Conservation (phyloP, 2,797 vertebrate species). For the Pangasius mekongensis region DNA sequence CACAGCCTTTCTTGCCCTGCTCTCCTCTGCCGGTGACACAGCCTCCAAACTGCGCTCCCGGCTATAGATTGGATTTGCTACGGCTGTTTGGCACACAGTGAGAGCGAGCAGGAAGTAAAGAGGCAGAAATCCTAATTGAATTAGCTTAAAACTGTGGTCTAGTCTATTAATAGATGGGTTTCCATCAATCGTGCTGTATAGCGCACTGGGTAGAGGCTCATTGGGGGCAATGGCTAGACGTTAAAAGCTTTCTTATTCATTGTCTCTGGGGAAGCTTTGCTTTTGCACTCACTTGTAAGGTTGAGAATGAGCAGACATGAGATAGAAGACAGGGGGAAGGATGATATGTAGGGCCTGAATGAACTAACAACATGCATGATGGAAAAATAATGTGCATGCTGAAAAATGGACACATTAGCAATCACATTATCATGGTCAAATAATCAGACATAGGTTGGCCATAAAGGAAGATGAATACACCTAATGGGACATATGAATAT, state of each 20-base stretch:
- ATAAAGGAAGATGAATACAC: not conserved
- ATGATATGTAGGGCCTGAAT: not conserved
- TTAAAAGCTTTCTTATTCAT: slow-evolving; percentile 82
- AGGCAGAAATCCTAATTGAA: slow-evolving; percentile 81
- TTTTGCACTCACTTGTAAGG: slow-evolving; percentile 51
- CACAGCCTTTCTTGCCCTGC: slow-evolving; percentile 36
- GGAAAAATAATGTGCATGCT: not conserved
- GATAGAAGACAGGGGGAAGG: not conserved
- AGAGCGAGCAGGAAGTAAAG: slow-evolving; percentile 61
- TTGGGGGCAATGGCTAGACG: slow-evolving; percentile 58
- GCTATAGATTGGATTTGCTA: slow-evolving; percentile 77
- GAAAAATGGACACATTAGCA: not conserved
- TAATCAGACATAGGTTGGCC: not conserved
- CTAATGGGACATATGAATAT: not conserved
- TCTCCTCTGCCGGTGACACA: slow-evolving; percentile 66
- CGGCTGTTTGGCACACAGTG: slow-evolving; percentile 68
- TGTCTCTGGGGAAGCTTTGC: slow-evolving; percentile 64
- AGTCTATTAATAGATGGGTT: slow-evolving; percentile 79
- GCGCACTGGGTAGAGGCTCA: slow-evolving; percentile 52
- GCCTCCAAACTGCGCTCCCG: slow-evolving; percentile 57
- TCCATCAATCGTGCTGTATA: slow-evolving; percentile 74
- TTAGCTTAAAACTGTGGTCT: slow-evolving; percentile 77
- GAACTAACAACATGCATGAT: not conserved
- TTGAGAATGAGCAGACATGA: not conserved
- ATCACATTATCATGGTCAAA: not conserved